phyloP scores from a whole-genome alignment of 1,140 invertebrate genomes.

The Samia ricini region DNA sequence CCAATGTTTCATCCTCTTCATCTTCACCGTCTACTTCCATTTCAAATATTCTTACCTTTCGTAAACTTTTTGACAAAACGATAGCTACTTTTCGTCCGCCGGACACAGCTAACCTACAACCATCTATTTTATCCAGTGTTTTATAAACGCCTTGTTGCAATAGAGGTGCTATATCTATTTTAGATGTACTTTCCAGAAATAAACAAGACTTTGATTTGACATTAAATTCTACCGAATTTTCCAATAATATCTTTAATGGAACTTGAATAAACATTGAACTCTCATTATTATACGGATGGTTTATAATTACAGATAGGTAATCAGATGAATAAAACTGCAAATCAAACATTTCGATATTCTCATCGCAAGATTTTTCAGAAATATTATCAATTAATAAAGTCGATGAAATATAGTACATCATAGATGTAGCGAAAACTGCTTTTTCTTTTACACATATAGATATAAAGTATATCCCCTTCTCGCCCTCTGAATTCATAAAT shows the following conservation, averaged over 20 bases:
- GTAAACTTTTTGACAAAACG: conserved; percentile 86
- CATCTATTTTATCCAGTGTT: conserved; percentile 86
- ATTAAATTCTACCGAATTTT: conserved; percentile 68
- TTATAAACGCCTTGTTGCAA: conserved; percentile 75
- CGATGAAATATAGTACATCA: conserved; percentile 56
- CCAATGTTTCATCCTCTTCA: conserved; percentile 84
- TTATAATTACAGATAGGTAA: conserved; percentile 86
- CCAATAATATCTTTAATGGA: conserved; percentile 73
- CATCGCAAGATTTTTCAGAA: conserved; percentile 42
- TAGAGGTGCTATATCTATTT: conserved; percentile 74
- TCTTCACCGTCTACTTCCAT: conserved; percentile 96
- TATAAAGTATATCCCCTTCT: conserved; percentile 66
- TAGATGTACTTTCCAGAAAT: conserved; percentile 72
- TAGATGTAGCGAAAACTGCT: conserved; percentile 38
- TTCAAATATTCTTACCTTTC: conserved; percentile 92
- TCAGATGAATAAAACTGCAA: conserved; percentile 90
- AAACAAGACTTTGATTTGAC: conserved; percentile 72
- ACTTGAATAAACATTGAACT: conserved; percentile 83
- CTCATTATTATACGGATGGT: conserved; percentile 77
- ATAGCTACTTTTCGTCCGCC: conserved; percentile 93
- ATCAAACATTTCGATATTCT: conserved; percentile 78
- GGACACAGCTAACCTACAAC: conserved; percentile 88
- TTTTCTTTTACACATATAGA: conserved; percentile 60
- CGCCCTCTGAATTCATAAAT: conserved; percentile 46
- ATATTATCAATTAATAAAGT: conserved; percentile 46